Percentiles rank a stretch among this genome's conserved stretches.
Conservation (phyloP, 2,113 vertebrate genomes). For the Nannobrachium achirus region DNA sequence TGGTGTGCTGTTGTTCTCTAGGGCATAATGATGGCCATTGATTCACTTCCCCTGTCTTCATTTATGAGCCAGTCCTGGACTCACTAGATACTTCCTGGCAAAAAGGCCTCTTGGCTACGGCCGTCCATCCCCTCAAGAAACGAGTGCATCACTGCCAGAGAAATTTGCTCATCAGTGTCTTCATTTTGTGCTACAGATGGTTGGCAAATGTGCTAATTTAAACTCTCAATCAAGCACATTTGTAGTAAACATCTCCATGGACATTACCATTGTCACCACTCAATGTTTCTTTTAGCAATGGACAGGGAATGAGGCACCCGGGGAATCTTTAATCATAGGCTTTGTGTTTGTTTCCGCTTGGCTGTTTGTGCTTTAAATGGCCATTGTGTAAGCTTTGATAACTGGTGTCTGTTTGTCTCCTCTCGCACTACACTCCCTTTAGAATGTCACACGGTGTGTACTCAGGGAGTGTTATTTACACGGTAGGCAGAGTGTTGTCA, state of each 20-base stretch:
- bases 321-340: not conserved
- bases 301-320: not conserved
- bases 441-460: not conserved
- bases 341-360: too few relatives aligned
- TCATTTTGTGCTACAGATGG: not conserved
- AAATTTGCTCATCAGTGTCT: not conserved
- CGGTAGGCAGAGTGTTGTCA: too few relatives aligned
- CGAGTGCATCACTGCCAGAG: too few relatives aligned
- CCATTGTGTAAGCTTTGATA: not conserved
- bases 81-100: too few relatives aligned
- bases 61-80: too few relatives aligned
- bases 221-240: not conserved
- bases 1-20: too few relatives aligned
- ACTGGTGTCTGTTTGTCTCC: not conserved
- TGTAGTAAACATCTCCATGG: not conserved
- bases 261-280: not conserved
- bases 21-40: too few relatives aligned
- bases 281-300: not conserved
- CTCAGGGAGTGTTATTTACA: not conserved
- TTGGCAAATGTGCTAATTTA: not conserved
- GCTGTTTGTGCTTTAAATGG: not conserved
- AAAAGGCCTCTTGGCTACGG: too few relatives aligned
- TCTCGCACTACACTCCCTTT: not conserved
- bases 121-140: too few relatives aligned
- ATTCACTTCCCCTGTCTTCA: too few relatives aligned